These are phyloP conservation scores for Sapayoa aenigma DNA, from an alignment of 2,113 vertebrate genomes.

Conservation along the genomic window DNA sequence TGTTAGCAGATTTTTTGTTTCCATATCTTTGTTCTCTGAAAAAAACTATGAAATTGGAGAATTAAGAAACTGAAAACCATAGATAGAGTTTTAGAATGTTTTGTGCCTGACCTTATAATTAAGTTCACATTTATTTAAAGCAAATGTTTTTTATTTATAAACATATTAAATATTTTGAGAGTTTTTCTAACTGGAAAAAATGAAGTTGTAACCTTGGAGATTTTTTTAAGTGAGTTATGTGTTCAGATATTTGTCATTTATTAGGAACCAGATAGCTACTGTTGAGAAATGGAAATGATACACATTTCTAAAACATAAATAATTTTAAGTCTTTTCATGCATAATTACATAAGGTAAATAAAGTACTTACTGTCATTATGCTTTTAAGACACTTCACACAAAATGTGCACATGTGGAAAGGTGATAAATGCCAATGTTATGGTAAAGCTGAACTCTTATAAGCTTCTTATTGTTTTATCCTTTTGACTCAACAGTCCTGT, in stretches of 20 bases:
- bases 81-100: background rate
- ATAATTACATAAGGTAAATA: background rate
- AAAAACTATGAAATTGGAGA: background rate
- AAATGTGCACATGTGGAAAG: background rate
- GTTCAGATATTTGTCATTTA: background rate
- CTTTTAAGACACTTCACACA: background rate
- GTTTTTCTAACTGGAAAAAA: background rate
- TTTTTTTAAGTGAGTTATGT: background rate
- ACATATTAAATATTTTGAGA: background rate
- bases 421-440: background rate
- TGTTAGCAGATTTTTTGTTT: background rate
- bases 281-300: background rate
- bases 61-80: background rate
- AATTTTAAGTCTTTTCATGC: background rate
- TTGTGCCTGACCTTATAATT: background rate
- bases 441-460: background rate
- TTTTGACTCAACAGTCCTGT: background rate
- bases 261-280: background rate
- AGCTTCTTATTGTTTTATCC: background rate
- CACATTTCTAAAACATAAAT: background rate
- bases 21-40: constrained; percentile 4
- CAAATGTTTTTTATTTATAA: background rate
- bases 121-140: background rate
- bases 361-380: background rate
- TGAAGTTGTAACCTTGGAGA: constrained; percentile 5